Evolutionary conservation across 2,888 invertebrate genomes (phyloP), one percentile per base, ranked within the genome.

Genomic region (Hesperia comma): DNA sequence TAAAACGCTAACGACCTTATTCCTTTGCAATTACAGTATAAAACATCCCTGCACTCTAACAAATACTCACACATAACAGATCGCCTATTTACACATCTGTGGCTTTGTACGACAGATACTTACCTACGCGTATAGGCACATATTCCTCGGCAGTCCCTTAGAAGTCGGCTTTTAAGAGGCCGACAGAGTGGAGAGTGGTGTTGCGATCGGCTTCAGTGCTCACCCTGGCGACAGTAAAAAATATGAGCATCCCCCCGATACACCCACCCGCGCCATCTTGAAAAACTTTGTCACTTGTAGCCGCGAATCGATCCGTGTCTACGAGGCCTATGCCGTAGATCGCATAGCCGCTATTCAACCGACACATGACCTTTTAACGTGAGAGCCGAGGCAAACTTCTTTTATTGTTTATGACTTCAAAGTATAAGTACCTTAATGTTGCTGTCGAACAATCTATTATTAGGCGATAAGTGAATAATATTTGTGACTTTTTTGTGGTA

Each of bases 151-250:
- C 80, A 84, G 84, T 84, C 86, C 85, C 85, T 86, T 83, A 75
- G 80, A 83, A 85, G 82, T 60, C 66, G 66, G 88, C 87, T 90
- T 90, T 92, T 92, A 90, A 91, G 88, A 86, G 90, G 88, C 86
- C 87, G 83, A 86, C 91, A 92, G 92, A 86, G 92, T 92, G 92
- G 92, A 92, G 91, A 92, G 89, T 81, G 84, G 74, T 92, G 92
- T 92, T 79, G 86, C 92, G 92, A 92, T 92, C 88, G 87, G 92
- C 92, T 92, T 79, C 85, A 86, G 79, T 92, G 92, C 92, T 90
- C 92, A 92, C 92, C 92, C 87, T 86, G 82, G 75, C 87, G 92
- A 92, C 92, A 91, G 91, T 91, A 92, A 92, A 92, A 92, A 92
- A 92, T 92, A 90, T 92, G 91, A 90, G 88, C 88, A 90, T 90